phyloP scores from a whole-genome alignment of 2,113 vertebrate species.

The Brienomyrus brachyistius region DNA sequence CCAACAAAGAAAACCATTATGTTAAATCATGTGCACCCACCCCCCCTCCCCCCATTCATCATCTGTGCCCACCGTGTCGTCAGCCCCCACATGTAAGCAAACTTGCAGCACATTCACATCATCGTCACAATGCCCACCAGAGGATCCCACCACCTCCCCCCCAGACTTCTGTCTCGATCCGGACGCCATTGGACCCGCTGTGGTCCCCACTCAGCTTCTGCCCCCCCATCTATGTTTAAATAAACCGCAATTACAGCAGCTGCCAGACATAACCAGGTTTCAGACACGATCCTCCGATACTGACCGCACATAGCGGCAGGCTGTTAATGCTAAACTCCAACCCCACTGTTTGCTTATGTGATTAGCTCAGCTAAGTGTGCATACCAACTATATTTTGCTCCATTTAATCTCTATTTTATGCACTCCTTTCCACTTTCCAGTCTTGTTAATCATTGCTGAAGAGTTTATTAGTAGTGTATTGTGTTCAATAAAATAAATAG shows the following conservation, averaged over 20 bases:
- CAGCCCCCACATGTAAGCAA: no score
- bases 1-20: no score
- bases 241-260: not conserved
- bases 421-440: not conserved
- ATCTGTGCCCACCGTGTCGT: not conserved
- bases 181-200: not conserved
- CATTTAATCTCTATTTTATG: not conserved
- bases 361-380: not conserved
- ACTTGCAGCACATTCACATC: not conserved
- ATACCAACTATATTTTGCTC: not conserved
- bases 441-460: not conserved
- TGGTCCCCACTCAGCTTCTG: not conserved
- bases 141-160: not conserved
- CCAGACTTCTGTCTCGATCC: not conserved
- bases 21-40: no score
- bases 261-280: not conserved
- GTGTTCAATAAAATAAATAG: conserved; percentile 1
- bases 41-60: not conserved
- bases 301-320: not conserved
- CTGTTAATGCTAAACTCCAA: not conserved
- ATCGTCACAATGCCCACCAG: not conserved
- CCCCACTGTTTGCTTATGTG: not conserved
- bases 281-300: not conserved
- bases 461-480: not conserved
- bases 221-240: not conserved